Base-by-base conservation (phyloP, 1,140 invertebrate species). In the Leptinotarsa texana region DNA sequence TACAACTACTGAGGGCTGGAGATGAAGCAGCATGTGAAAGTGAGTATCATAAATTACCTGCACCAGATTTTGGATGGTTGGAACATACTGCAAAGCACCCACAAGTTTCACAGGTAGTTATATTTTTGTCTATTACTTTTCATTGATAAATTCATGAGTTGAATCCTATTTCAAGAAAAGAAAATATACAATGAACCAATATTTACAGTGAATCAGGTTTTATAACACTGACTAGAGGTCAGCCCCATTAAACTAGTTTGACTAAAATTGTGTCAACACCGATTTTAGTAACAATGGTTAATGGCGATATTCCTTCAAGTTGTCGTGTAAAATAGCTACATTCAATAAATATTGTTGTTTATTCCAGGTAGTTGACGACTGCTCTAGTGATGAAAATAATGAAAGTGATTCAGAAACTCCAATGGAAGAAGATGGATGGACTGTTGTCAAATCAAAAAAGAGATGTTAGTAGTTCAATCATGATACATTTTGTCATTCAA, bases 341-440 rank as follows among this genome's bases (percentile, higher is more conserved):
- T 42, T 42, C 33, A 42, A 3, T 42, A 11, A 42, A 42, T 11
- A 42, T 42, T 42, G 0, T 42, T 42, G 33, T 42, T 42, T 42
- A 42, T 42, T 42, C 33, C 69, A 78, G 76, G 70, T 75, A 77
- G 49, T 74, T 77, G 33, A 63, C 70, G 69, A 83, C 79, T 17
- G 76, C 79, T 4, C 69, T n/a, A 72, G 74, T 69, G 71, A 77
- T 42, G 87, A 88, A 65, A 87, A 86, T 72, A 87, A 87, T 75
- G 66, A 85, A 15, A 57, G 13, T 18, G 70, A 13, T 51, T 42
- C 71, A 70, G 74, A 73, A 63, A 73, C 73, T 33, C 61, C 24
- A 74, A 85, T 84, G 63, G 86, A 89, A 57, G 87, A 89, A 51
- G 89, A 90, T 80, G 89, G 89, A 75, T 90, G 89, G 90, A 90